Evolutionary conservation across 1,140 invertebrate species (phyloP), one percentile per base, ranked within the genome.

Genomic region (Cheumatopsyche charites): DNA sequence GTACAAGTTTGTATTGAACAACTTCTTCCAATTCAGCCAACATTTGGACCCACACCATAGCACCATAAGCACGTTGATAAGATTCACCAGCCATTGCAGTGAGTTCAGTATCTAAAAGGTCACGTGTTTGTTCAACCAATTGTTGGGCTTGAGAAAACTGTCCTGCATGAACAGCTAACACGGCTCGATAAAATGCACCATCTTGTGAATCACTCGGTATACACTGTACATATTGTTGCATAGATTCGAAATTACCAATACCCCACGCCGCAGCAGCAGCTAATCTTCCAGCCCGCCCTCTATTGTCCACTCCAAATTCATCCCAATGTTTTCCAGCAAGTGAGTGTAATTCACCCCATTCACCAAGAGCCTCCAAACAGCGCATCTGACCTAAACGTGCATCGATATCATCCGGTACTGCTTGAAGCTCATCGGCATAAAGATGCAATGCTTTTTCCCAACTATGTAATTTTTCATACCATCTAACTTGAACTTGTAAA

Each of bases 401-500:
- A 62, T 97, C 95, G 12, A 92, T 84, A 79, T 97, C 92, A 6
- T 84, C 81, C 0, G 80, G 76, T 77, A 91, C 86, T 11, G 86
- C 85, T 6, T 86, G 79, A 7, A 93, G 79, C 75, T 89, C 88
- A 66, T 90, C 88, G 52, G 90, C 85, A 79, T 99, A 99, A 0
- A 96, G 87, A 68, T 90, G 86, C 13, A 99, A 83, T 0, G 98
- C 98, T 79, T 95, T 94, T 75, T 99, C 95, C 97, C 97, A 99
- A 78, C 98, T 96, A 79, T 99, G 96, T 1, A 99, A 84, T 80
- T 99, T 99, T 80, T 99, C 98, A 80, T 98, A 98, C 98, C 98
- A 99, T 5, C 94, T 86, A 58, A 98, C 95, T 80, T 98, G 94
- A 0, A 98, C 92, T 82, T 92, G 89, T 1, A 92, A 82, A 69